Evolutionary conservation across 1,140 invertebrate genomes (phyloP).

Genomic region (Schlechtendalia chinensis): DNA sequence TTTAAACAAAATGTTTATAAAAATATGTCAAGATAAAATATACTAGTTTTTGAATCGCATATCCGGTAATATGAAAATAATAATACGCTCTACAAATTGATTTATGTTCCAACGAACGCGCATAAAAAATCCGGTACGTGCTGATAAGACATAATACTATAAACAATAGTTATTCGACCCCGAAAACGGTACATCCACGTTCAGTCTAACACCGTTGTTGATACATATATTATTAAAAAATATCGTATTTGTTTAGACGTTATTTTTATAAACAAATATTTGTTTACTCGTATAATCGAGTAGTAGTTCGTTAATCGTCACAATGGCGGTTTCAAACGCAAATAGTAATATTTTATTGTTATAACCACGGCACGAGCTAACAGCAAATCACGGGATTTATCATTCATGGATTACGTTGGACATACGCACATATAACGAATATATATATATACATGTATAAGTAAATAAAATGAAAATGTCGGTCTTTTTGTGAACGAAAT

Average conservation of each 20-base stretch:
- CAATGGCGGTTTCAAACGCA: background rate
- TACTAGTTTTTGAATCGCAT: background rate
- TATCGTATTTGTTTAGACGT: background rate
- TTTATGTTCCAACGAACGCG: background rate
- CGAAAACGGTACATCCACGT: background rate
- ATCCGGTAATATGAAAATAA: background rate
- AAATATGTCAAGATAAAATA: constrained; percentile 13
- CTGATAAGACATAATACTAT: constrained; percentile 1
- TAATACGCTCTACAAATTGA: background rate
- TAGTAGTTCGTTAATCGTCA: too few relatives aligned
- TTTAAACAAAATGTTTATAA: background rate
- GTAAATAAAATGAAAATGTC: background rate
- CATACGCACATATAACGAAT: too few relatives aligned
- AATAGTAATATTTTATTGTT: too few relatives aligned
- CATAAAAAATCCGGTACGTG: background rate
- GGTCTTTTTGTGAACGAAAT: constrained; percentile 11
- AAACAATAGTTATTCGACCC: background rate
- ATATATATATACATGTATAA: too few relatives aligned
- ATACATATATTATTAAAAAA: background rate
- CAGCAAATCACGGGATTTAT: background rate
- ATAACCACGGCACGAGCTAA: too few relatives aligned
- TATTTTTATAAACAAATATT: background rate
- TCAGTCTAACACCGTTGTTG: background rate
- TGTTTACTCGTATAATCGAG: background rate
- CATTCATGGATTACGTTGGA: too few relatives aligned